Percentiles rank a stretch among this genome's conserved stretches.
These are phyloP conservation scores for Corbicula japonica DNA, from an alignment of 2,888 invertebrate genomes.

Conservation along the genomic window DNA sequence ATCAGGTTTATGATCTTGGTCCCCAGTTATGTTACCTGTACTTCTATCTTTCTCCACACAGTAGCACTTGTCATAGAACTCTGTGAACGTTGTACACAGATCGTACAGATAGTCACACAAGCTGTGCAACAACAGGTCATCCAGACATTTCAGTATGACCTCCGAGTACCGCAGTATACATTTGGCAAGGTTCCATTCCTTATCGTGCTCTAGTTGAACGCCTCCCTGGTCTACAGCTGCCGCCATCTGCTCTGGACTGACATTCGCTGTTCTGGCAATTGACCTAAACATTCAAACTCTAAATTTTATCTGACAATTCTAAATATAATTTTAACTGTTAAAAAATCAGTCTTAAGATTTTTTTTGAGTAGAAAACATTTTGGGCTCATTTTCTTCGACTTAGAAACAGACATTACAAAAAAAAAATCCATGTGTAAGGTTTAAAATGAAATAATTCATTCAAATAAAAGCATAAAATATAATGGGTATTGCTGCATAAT, in stretches of 20 bases:
- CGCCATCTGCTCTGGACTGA: constrained; percentile 88
- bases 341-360: too few relatives aligned
- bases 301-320: too few relatives aligned
- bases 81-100: constrained; percentile 95
- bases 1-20: too few relatives aligned
- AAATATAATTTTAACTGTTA: too few relatives aligned
- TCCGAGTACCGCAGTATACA: constrained; percentile 92
- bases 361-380: too few relatives aligned
- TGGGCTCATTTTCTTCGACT: too few relatives aligned
- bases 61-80: constrained; percentile 99
- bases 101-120: constrained; percentile 99
- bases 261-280: constrained; percentile 87
- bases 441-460: background rate
- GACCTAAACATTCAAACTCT: too few relatives aligned
- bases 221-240: constrained; percentile 90
- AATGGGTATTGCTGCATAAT: background rate
- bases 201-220: constrained; percentile 93
- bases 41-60: constrained; percentile 96
- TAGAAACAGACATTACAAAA: too few relatives aligned
- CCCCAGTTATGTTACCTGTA: constrained; percentile 87
- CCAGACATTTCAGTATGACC: constrained; percentile 92
- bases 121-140: constrained; percentile 93
- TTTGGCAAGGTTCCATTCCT: constrained; percentile 98
- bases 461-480: background rate
- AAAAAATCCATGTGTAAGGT: too few relatives aligned